Percentiles rank a stretch among this genome's conserved stretches.
Evolutionary conservation across 2,888 invertebrate genomes (phyloP).

Genomic region (Didymodactylos carnosus): DNA sequence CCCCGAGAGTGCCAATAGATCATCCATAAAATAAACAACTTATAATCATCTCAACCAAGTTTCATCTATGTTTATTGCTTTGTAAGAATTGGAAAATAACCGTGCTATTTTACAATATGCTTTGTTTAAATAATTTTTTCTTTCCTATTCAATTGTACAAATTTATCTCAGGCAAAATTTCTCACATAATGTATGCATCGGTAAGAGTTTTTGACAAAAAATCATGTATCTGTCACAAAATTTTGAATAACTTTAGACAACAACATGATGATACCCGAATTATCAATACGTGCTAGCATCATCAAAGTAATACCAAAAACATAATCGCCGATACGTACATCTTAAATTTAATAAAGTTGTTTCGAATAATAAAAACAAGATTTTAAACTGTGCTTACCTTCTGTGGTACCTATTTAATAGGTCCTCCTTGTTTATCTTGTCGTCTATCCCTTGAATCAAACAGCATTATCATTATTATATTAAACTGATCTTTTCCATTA

Average conservation of each 20-base stretch:
- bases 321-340: slow-evolving; percentile 90
- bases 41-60: slow-evolving; percentile 4
- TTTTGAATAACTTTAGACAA: slow-evolving; percentile 87
- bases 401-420: slow-evolving; percentile 84
- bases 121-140: slow-evolving; percentile 89
- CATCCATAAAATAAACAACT: too few relatives aligned
- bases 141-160: slow-evolving; percentile 83
- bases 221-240: slow-evolving; percentile 51
- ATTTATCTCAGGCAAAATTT: slow-evolving; percentile 49
- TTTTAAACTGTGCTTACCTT: slow-evolving; percentile 40
- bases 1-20: too few relatives aligned
- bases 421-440: slow-evolving; percentile 60
- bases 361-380: background rate
- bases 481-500: too few relatives aligned
- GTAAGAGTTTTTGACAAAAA: background rate
- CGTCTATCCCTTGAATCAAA: slow-evolving; percentile 85
- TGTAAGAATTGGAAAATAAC: slow-evolving; percentile 81
- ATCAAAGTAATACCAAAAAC: slow-evolving; percentile 81
- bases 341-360: slow-evolving; percentile 44
- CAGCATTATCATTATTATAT: slow-evolving; percentile 98
- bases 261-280: slow-evolving; percentile 71
- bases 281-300: slow-evolving; percentile 72
- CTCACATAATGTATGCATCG: background rate
- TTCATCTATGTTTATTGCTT: slow-evolving; percentile 46
- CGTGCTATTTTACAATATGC: slow-evolving; percentile 96